These are phyloP conservation scores for Melitaea cinxia DNA, from an alignment of 1,140 invertebrate genomes.

Conservation along the genomic window DNA sequence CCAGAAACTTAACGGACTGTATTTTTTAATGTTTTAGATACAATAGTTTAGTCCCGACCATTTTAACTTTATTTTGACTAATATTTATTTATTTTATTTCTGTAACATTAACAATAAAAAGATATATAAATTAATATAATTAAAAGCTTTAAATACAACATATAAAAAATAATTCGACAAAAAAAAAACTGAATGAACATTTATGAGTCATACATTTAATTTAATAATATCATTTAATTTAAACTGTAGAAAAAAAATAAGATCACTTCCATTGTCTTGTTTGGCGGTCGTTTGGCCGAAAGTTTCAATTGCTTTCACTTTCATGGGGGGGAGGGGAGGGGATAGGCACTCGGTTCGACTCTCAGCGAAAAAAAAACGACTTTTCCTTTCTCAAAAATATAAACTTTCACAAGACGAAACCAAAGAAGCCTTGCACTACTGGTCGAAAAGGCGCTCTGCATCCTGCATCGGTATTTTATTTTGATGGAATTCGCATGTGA, in stretches of 20 bases:
- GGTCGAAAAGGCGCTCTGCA: slow-evolving; percentile 6
- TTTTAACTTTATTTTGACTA: too few relatives aligned
- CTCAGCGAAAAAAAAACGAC: slow-evolving; percentile 73
- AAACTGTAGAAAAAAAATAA: slow-evolving; percentile 3
- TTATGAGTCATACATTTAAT: not conserved
- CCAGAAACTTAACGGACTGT: too few relatives aligned
- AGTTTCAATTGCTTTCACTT: slow-evolving; percentile 64
- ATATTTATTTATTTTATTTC: too few relatives aligned
- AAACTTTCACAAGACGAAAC: slow-evolving; percentile 64
- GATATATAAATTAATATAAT: too few relatives aligned
- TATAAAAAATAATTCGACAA: not conserved
- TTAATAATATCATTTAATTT: slow-evolving; percentile 4
- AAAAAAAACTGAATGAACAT: not conserved
- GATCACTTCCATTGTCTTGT: slow-evolving; percentile 21
- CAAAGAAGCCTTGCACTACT: slow-evolving; percentile 20
- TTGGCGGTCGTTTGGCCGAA: slow-evolving; percentile 26
- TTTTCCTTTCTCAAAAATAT: slow-evolving; percentile 79
- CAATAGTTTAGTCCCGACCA: too few relatives aligned
- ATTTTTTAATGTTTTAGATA: too few relatives aligned
- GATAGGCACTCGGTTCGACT: slow-evolving; percentile 33
- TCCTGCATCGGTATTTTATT: not conserved
- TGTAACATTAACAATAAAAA: too few relatives aligned
- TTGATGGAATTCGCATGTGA: not conserved
- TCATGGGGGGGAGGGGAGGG: slow-evolving; percentile 43
- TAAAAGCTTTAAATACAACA: too few relatives aligned